These are phyloP conservation scores for Cyclophora albipunctata DNA, from an alignment of 2,888 invertebrate species.

Conservation along the genomic window DNA sequence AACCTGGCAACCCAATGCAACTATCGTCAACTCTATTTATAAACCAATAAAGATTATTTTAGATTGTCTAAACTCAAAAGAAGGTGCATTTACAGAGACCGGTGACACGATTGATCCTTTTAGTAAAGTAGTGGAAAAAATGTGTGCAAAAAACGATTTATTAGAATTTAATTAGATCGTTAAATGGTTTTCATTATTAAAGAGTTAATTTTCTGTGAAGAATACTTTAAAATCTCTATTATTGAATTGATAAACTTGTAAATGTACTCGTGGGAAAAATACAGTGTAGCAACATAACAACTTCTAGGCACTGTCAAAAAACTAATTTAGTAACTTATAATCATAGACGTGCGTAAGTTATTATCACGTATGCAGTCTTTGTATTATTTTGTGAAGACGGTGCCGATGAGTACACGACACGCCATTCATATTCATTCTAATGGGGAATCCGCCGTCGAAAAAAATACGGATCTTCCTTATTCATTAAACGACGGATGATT, in stretches of 20 bases:
- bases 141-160: conserved; percentile 14
- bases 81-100: conserved; percentile 36
- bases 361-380: no score
- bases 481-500: no score
- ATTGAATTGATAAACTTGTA: no score
- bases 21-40: conserved; percentile 24
- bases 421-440: conserved; percentile 1
- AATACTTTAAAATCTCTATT: no score
- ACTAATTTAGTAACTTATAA: no score
- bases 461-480: no score
- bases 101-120: conserved; percentile 65
- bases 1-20: conserved; percentile 23
- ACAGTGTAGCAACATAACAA: no score
- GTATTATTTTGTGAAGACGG: no score
- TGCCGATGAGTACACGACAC: background rate
- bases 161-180: conserved; percentile 30
- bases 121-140: conserved; percentile 58
- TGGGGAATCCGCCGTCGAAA: no score
- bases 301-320: no score
- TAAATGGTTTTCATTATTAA: conserved; percentile 15
- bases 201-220: background rate
- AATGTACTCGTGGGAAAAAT: no score
- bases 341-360: no score
- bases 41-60: conserved; percentile 27
- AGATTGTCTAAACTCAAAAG: conserved; percentile 14